Evolutionary conservation across 2,888 invertebrate species (phyloP), one percentile per base, ranked within the genome.

Genomic region (Andrena haemorrhoa): DNA sequence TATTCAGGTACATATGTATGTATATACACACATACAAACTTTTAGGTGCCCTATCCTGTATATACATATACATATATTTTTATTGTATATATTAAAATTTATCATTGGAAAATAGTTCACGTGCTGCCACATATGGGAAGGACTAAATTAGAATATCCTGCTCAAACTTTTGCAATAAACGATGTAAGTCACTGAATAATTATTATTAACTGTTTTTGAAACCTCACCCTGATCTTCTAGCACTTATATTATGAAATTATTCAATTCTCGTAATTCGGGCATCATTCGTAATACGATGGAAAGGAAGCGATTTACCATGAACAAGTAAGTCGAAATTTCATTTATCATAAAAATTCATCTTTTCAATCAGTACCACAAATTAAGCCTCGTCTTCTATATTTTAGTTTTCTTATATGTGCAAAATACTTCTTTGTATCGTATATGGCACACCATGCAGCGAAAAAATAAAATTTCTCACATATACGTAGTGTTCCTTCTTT

Each of bases 71-170:
- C 61, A 29, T 33, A 61, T 61, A 12, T 61, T 51, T 58, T 65
- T 41, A 79, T 29, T 51, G 12, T 69, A 61, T 60, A 58, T 64
- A 49, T 73, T 75, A 68, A 79, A 65, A 69, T 72, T 61, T 79
- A 41, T 41, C 41, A 41, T 41, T 16, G 41, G 41, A 41, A 41
- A 41, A 41, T 41, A 41, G 41, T 41, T 41, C 2, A 20, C n/a
- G 20, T 51, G 20, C 20, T 51, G 51, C 51, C n/a, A 20, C n/a
- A 20, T 51, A 51, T 51, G 7, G 20, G 20, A 20, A 51, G 51
- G n/a, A 5, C 0, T 41, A 41, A 51, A 51, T 51, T 51, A 20
- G 51, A 20, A 51, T 20, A 20, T 51, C 20, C 51, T 20, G 51
- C 20, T 51, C 51, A 51, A 20, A 20, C 8, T 51, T 51, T 51